Evolutionary conservation across 2,888 invertebrate genomes (phyloP).

Genomic region (Cryptocheilus praepositus): DNA sequence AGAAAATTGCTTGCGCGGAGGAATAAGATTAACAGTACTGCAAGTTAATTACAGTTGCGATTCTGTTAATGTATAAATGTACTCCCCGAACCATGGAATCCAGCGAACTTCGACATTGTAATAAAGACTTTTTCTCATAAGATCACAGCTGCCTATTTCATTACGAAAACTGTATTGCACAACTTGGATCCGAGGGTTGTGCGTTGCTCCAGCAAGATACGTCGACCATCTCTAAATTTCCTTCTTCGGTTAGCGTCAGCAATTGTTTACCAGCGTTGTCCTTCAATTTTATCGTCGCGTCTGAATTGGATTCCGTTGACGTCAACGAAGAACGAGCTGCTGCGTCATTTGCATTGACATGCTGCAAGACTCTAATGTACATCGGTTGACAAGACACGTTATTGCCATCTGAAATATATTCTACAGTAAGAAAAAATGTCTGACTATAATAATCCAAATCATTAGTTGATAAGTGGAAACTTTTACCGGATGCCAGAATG

Average conservation of each 20-base stretch:
- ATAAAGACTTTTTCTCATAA: background rate
- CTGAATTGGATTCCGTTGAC: slow-evolving; percentile 24
- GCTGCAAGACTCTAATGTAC: slow-evolving; percentile 53
- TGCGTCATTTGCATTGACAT: slow-evolving; percentile 44
- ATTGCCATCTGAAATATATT: slow-evolving; percentile 30
- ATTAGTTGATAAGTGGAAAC: background rate
- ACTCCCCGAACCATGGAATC: no score
- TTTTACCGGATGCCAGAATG: slow-evolving; percentile 47
- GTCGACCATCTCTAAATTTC: slow-evolving; percentile 70
- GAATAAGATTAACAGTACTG: no score
- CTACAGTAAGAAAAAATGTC: background rate
- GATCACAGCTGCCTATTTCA: background rate
- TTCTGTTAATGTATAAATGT: no score
- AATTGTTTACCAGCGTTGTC: slow-evolving; percentile 61
- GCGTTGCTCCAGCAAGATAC: slow-evolving; percentile 57
- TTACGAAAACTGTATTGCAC: slow-evolving; percentile 6
- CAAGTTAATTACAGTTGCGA: no score
- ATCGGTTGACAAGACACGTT: slow-evolving; percentile 41
- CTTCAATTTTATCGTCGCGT: slow-evolving; percentile 41
- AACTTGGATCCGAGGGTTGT: slow-evolving; percentile 2
- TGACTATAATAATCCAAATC: background rate
- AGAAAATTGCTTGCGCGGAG: no score
- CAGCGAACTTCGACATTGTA: background rate
- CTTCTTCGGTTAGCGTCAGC: slow-evolving; percentile 69
- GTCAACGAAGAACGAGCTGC: slow-evolving; percentile 26